phyloP scores from a whole-genome alignment of 2,888 invertebrate species.

The Caenorhabditis macrosperma region DNA sequence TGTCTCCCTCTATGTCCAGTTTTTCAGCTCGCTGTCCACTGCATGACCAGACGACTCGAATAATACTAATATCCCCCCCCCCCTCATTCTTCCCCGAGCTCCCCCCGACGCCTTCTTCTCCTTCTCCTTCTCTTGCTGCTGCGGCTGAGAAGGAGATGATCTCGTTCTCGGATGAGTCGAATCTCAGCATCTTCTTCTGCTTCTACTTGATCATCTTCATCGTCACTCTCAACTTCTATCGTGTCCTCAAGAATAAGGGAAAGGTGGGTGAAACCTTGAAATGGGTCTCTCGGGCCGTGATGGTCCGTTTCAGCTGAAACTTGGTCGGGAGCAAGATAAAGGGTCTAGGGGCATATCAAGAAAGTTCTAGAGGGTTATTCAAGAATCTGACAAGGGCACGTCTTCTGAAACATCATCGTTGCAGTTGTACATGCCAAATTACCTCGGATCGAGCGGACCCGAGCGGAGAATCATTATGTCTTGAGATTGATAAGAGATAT shows the following conservation, averaged over 20 bases:
- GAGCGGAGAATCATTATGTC: too few species aligned
- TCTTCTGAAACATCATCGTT: not conserved
- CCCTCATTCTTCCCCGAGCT: conserved; percentile 13
- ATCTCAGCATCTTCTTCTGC: conserved; percentile 42
- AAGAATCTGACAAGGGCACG: too few species aligned
- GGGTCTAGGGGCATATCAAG: too few species aligned
- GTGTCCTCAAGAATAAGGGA: conserved; percentile 34
- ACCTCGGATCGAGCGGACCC: too few species aligned
- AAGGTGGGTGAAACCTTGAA: conserved; percentile 22
- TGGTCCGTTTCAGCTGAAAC: not conserved
- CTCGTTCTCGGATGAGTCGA: conserved; percentile 44
- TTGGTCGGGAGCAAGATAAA: not conserved
- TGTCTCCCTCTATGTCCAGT: too few species aligned
- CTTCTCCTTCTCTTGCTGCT: not conserved
- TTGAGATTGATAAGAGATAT: too few species aligned
- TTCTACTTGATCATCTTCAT: conserved; percentile 51
- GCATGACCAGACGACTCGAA: conserved; percentile 38
- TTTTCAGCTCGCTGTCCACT: conserved; percentile 24
- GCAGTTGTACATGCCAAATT: too few species aligned
- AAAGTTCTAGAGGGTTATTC: too few species aligned
- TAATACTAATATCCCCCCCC: conserved; percentile 39
- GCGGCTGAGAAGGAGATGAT: conserved; percentile 17
- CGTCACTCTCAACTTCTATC: conserved; percentile 41
- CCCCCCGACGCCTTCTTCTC: not conserved
- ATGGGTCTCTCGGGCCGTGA: not conserved